Evolutionary conservation across 2,113 vertebrate species (phyloP), one percentile per base, ranked within the genome.

Genomic region (Dolichallabes microphthalmus): DNA sequence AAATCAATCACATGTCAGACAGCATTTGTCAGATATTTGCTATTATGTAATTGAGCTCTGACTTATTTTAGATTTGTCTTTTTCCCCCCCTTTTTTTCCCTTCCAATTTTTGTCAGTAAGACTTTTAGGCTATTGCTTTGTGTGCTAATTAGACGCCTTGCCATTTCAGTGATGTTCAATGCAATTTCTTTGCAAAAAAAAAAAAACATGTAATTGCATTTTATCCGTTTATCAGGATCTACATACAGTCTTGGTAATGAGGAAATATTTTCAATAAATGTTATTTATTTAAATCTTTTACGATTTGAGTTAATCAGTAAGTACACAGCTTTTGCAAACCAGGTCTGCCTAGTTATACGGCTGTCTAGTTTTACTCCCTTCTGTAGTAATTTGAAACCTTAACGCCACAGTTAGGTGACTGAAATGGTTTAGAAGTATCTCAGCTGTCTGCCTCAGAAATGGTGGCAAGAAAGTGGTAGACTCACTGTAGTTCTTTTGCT

Each of bases 191-290:
- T 32, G 35, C 58, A 76, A 39, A 60, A 58, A 78, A 78, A 27
- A 39, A 71, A 25, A 45, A 20, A 66, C 30, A 82, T 74, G 60
- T 88, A 55, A 82, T 57, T 85, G 30, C 80, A 57, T 82, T 52
- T 71, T 76, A 82, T 82, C 85, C 20, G 90, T 90, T 90, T 86
- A 83, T 80, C 85, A 90, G 89, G 91, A 86, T 3, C 88, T 89
- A 91, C 91, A 91, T 91, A 91, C 90, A 89, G 92, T 88, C 92
- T 90, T 87, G 87, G 90, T 90, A 86, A 92, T 91, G 91, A 92
- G 85, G 90, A 89, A 82, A 90, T 93, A 92, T 94, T 96, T 96
- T 95, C 91, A 95, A 94, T 95, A 95, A 93, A 95, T 92, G 89
- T 86, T 95, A 95, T 95, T 95, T 95, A 94, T 95, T 95, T 93